These are phyloP conservation scores for Epinotia demarniana DNA, from an alignment of 2,888 invertebrate genomes.

Conservation along the genomic window DNA sequence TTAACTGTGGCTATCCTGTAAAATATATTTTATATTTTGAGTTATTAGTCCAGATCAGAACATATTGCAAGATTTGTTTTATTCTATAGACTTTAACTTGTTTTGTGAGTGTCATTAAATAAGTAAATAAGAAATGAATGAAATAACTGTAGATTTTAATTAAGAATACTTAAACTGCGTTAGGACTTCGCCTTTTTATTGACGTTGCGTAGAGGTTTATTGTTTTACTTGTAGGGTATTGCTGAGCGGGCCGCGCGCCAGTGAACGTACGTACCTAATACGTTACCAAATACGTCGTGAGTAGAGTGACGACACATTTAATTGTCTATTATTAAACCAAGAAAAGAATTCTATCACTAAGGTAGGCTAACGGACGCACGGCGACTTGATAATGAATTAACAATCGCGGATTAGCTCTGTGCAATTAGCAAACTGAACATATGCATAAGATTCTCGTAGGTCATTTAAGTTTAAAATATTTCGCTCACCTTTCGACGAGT, in stretches of 20 bases:
- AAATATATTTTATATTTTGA: too few relatives aligned
- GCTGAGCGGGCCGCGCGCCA: slow-evolving; percentile 48
- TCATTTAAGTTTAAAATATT: slow-evolving; percentile 41
- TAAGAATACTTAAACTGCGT: not conserved
- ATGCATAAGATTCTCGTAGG: slow-evolving; percentile 20
- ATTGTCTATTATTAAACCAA: slow-evolving; percentile 52
- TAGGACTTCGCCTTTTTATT: slow-evolving; percentile 15
- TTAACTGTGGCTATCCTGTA: not conserved
- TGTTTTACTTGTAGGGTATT: slow-evolving; percentile 51
- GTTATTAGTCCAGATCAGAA: too few relatives aligned
- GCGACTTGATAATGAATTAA: slow-evolving; percentile 15
- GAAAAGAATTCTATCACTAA: slow-evolving; percentile 27
- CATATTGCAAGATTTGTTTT: too few relatives aligned
- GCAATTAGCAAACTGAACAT: slow-evolving; percentile 19
- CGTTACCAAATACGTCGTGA: slow-evolving; percentile 63
- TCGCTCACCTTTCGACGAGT: slow-evolving; percentile 88
- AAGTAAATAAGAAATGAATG: too few relatives aligned
- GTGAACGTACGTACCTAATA: slow-evolving; percentile 44
- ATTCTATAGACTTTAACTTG: too few relatives aligned
- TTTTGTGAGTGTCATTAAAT: too few relatives aligned
- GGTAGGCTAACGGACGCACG: slow-evolving; percentile 11
- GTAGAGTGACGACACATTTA: slow-evolving; percentile 57
- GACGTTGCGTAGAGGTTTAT: slow-evolving; percentile 31
- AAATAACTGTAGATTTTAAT: too few relatives aligned
- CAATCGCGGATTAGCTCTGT: slow-evolving; percentile 7